Evolutionary conservation across 2,113 vertebrate genomes (phyloP), one percentile per base, ranked within the genome.

Genomic region (Calypte anna): DNA sequence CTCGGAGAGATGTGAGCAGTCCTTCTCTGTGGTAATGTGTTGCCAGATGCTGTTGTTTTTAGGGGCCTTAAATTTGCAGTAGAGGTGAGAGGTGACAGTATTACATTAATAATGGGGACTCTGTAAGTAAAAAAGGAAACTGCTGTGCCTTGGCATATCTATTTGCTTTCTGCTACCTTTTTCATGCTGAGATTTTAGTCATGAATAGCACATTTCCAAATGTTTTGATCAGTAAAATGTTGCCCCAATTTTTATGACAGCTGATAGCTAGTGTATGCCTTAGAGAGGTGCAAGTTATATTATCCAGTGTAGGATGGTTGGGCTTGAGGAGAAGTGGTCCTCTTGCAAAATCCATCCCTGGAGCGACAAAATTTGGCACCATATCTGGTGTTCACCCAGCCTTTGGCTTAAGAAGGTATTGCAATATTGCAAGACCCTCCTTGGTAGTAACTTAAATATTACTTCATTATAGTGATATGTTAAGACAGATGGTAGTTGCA

Each of bases 371-470:
- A 72, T 55, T 77, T 92, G 80, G 53, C 90, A 48, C 48, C 0
- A 0, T 20, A 72, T 75, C 51, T 83, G 53, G 33, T 93, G 21
- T 63, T 94, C 53, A 68, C 54, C 8, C 74, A 58, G 14, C 20
- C 58, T 94, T 94, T 82, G 36, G 44, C 73, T 93, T 84, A 82
- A 89, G 70, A 54, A 95, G 11, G 54, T 46, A 50, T 68, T 76
- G 62, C 31, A 83, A 84, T 46, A 50, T 68, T 76, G 62, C 28
- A 83, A 84, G 83, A 62, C 22, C 20, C n/a, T 94, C 30, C 40
- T 75, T 86, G 58, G 64, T 69, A 66, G 53, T 82, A 78, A 69
- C 44, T 89, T 64, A n/a, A 50, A 38, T 72, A 44, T 72, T 73
- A 82, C 40, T 51, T 81, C 10, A 2, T 61, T 53, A 30, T 12